phyloP scores from a whole-genome alignment of 1,140 invertebrate species.

The Hypothenemus hampei region DNA sequence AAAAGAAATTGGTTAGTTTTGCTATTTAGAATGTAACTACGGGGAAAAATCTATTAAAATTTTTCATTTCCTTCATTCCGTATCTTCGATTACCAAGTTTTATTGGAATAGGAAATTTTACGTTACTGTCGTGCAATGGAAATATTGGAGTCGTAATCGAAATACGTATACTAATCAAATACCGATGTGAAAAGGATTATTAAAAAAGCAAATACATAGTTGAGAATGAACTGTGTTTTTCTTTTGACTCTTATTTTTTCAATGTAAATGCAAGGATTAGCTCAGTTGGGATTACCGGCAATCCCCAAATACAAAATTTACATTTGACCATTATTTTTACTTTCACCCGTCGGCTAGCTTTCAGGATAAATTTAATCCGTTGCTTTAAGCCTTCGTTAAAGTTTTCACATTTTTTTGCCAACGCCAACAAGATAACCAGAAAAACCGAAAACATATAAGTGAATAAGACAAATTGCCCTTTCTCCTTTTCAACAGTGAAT shows the following conservation, averaged over 20 bases:
- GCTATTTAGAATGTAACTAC: too few relatives aligned
- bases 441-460: slow-evolving; percentile 12
- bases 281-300: slow-evolving; percentile 9
- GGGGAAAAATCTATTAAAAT: too few relatives aligned
- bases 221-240: too few relatives aligned
- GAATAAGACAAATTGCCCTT: slow-evolving; percentile 19
- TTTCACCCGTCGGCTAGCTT: slow-evolving; percentile 18
- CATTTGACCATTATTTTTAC: slow-evolving; percentile 25
- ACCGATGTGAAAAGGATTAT: too few relatives aligned
- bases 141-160: too few relatives aligned
- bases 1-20: background rate
- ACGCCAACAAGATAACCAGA: slow-evolving; percentile 7
- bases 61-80: too few relatives aligned
- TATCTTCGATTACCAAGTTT: too few relatives aligned
- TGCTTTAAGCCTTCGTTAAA: slow-evolving; percentile 18
- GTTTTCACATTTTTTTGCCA: slow-evolving; percentile 16
- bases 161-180: too few relatives aligned
- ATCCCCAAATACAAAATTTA: slow-evolving; percentile 21
- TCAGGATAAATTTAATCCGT: slow-evolving; percentile 20
- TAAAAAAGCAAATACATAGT: too few relatives aligned
- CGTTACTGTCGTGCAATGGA: too few relatives aligned
- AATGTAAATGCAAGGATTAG: slow-evolving; percentile 17
- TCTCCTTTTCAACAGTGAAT: slow-evolving; percentile 15
- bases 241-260: too few relatives aligned
- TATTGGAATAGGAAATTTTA: too few relatives aligned